Conservation (phyloP, 64 coral and sea anemone species). For the Montipora efflorescens region DNA sequence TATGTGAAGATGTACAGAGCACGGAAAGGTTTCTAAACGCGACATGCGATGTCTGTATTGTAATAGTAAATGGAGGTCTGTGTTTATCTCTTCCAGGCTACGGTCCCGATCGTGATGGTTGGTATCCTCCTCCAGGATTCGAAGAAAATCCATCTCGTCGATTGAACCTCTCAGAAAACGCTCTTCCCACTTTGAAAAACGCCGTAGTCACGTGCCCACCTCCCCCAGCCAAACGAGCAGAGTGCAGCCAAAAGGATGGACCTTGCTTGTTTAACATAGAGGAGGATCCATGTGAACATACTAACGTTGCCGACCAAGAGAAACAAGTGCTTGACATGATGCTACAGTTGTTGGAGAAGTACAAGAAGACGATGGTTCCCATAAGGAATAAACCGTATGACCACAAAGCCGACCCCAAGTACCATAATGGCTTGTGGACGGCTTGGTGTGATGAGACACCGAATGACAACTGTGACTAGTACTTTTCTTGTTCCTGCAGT, state of each 20-base stretch:
- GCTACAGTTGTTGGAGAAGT: slow-evolving; percentile 55
- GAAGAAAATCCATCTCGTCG: background rate
- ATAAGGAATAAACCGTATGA: slow-evolving; percentile 58
- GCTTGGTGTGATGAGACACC: slow-evolving; percentile 49
- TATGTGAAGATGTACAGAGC: no score
- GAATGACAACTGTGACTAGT: slow-evolving; percentile 2
- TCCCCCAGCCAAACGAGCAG: slow-evolving; percentile 4
- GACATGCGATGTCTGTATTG: no score
- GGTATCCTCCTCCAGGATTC: slow-evolving; percentile 24
- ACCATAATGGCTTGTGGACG: slow-evolving; percentile 47
- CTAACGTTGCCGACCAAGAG: slow-evolving; percentile 36
- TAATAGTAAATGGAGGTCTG: background rate
- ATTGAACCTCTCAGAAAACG: background rate
- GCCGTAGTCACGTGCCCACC: slow-evolving; percentile 56
- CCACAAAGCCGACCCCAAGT: slow-evolving; percentile 14
- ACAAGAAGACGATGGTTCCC: slow-evolving; percentile 62
- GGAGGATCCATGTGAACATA: slow-evolving; percentile 60
- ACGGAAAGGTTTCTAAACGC: no score
- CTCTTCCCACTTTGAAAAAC: slow-evolving; percentile 35
- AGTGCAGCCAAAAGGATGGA: slow-evolving; percentile 40
- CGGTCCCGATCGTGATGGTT: slow-evolving; percentile 15
- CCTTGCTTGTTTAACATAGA: slow-evolving; percentile 63
- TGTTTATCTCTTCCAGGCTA: background rate
- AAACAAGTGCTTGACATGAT: slow-evolving; percentile 42
- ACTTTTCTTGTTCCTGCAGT: background rate